phyloP scores from a whole-genome alignment of 1,140 invertebrate species.

The Scaptodrosophila lebanonensis region DNA sequence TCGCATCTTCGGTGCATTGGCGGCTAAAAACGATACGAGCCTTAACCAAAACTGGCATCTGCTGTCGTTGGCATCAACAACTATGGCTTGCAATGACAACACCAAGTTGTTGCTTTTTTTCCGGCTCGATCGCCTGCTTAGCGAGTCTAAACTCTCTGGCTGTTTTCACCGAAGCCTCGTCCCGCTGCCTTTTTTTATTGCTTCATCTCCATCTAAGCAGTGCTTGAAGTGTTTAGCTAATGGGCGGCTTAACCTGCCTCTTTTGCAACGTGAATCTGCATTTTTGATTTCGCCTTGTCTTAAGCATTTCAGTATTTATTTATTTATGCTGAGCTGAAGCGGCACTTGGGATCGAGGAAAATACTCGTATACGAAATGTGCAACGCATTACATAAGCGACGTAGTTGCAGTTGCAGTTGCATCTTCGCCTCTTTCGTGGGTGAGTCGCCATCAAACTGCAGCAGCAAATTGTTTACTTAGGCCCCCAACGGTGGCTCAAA shows the following conservation, averaged over 20 bases:
- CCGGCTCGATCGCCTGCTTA: not conserved
- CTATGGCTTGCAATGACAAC: too few species aligned
- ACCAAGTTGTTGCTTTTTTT: too few species aligned
- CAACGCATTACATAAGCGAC: slow-evolving; percentile 17
- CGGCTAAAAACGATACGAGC: too few species aligned
- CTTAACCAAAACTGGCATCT: too few species aligned
- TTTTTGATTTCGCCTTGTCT: not conserved
- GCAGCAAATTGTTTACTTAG: too few species aligned
- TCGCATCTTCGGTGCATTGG: too few species aligned
- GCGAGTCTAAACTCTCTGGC: slow-evolving; percentile 8
- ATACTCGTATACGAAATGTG: too few species aligned
- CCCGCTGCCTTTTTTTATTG: slow-evolving; percentile 17
- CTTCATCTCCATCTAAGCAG: slow-evolving; percentile 8
- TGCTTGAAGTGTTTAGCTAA: slow-evolving; percentile 7
- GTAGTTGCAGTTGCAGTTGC: slow-evolving; percentile 15
- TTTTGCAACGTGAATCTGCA: slow-evolving; percentile 3
- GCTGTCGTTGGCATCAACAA: too few species aligned
- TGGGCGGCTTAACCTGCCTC: slow-evolving; percentile 22
- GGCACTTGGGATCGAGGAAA: slow-evolving; percentile 8
- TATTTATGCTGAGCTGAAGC: slow-evolving; percentile 12
- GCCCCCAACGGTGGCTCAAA: too few species aligned
- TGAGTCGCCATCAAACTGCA: too few species aligned
- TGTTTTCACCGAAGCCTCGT: not conserved
- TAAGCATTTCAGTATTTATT: slow-evolving; percentile 16
- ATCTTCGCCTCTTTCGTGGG: slow-evolving; percentile 6